Percentiles rank a stretch among this genome's conserved stretches.
phyloP scores from a whole-genome alignment of 2,888 invertebrate genomes.

The Dastarcus helophoroides region DNA sequence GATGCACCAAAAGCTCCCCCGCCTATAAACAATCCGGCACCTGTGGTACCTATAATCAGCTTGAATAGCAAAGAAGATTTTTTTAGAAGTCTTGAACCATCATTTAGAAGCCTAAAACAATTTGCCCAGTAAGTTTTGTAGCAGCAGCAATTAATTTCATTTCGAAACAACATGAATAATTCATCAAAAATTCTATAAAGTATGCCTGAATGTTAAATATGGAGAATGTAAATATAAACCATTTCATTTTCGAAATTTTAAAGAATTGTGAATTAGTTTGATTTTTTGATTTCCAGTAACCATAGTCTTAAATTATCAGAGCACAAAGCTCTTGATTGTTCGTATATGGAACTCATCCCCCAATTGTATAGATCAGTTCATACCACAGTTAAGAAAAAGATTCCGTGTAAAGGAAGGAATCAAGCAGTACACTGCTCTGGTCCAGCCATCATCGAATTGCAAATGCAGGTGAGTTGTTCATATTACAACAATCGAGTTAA shows the following conservation, averaged over 20 bases:
- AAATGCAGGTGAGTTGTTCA: constrained; percentile 40
- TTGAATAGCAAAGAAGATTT: constrained; percentile 25
- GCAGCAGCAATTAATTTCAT: no score
- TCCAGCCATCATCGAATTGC: constrained; percentile 42
- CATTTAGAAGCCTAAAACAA: constrained; percentile 35
- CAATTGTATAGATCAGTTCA: constrained; percentile 39
- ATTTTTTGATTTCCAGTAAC: constrained; percentile 36
- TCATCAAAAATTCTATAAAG: no score
- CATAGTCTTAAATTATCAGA: constrained; percentile 51
- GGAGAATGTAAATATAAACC: no score
- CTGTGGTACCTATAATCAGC: constrained; percentile 30
- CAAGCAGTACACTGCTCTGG: constrained; percentile 48
- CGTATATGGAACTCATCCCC: constrained; percentile 49
- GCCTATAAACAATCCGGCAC: constrained; percentile 34
- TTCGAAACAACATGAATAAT: no score
- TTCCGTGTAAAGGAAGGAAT: constrained; percentile 42
- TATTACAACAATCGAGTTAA: no score
- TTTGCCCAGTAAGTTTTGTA: constrained; percentile 39
- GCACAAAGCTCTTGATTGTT: constrained; percentile 54
- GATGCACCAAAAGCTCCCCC: constrained; percentile 52
- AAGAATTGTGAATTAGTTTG: no score
- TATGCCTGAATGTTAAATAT: no score
- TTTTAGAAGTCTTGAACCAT: constrained; percentile 28
- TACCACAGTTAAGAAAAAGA: constrained; percentile 40
- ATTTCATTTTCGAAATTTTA: no score